A percentile compares a stretch with the other conserved stretches of the same genome.
phyloP scores from a whole-genome alignment of 2,113 vertebrate species.

The Chlorodrepanis virens region DNA sequence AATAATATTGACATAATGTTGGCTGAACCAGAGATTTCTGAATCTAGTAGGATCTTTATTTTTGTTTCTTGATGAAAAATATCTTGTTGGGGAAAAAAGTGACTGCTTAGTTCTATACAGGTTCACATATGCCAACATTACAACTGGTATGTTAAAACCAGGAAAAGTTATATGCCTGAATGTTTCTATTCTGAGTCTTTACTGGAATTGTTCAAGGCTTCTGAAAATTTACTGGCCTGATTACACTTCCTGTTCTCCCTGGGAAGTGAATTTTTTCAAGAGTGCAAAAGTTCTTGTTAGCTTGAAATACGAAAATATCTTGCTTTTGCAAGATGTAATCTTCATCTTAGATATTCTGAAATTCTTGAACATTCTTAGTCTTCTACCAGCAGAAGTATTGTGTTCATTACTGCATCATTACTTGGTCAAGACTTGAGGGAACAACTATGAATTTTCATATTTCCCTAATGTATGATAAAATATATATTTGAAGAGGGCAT shows the following conservation, averaged over 20 bases:
- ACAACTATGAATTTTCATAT: neutral
- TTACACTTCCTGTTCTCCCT: neutral
- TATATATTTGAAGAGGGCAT: neutral
- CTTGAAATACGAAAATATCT: neutral
- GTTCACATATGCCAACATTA: neutral
- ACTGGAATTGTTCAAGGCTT: neutral
- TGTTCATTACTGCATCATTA: neutral
- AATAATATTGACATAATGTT: conserved; percentile 3
- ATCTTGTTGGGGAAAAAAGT: neutral
- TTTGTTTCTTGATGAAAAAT: conserved; percentile 15
- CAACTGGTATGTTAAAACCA: neutral
- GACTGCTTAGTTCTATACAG: neutral
- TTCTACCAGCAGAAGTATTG: neutral
- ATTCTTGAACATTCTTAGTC: neutral
- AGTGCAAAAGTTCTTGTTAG: neutral
- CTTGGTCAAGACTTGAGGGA: neutral
- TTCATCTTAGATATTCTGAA: neutral
- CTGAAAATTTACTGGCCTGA: neutral
- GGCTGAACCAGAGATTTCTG: neutral
- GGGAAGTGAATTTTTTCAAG: neutral
- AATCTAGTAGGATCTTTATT: neutral
- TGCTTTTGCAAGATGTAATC: neutral
- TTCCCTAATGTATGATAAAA: neutral
- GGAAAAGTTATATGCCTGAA: neutral
- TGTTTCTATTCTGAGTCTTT: neutral